Evolutionary conservation across 2,888 invertebrate species (phyloP), one percentile per base, ranked within the genome.

Genomic region (Erpobdella octoculata): DNA sequence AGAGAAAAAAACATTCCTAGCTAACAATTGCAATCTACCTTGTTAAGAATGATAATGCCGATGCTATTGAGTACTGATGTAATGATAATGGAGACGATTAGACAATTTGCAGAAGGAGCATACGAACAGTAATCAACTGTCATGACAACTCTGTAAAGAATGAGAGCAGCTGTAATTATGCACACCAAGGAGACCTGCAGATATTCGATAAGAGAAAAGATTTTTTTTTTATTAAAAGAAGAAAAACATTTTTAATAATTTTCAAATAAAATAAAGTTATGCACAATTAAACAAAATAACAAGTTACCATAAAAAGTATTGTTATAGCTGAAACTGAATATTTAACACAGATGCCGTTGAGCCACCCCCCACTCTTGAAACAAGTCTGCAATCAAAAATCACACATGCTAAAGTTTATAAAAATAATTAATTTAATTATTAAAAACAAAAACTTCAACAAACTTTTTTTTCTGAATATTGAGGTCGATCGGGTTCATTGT

Each of bases 401-500:
- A 46, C 18, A 46, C 3, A 46, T 46, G 46, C 46, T 12, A 53
- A 53, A 25, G 15, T 53, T 53, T 53, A 25, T 28, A 2, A 53
- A 6, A 25, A 28, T n/a, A 15, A 53, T n/a, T 8, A 41, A 41
- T n/a, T n/a, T n/a, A n/a, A n/a, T n/a, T n/a, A 12, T 53, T 53
- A 25, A 12, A 53, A 9, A 9, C 21, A 53, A 53, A n/a, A 9
- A 53, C 21, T 25, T 12, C 53, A 53, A 28, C 28, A 18, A 9
- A 8, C 1, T 53, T 25, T 36, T 25, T 71, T 62, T 36, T 80
- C 81, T 73, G 77, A 78, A 72, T 80, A 82, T 71, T 80, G 76
- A 8, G 85, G 85, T 72, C 85, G 76, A 76, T 85, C 85, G 2
- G 83, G 83, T 72, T 85, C 85, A 33, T 80, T 79, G 8, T 79